phyloP scores from a whole-genome alignment of 2,797 vertebrate genomes.

The Sphaeramia orbicularis region DNA sequence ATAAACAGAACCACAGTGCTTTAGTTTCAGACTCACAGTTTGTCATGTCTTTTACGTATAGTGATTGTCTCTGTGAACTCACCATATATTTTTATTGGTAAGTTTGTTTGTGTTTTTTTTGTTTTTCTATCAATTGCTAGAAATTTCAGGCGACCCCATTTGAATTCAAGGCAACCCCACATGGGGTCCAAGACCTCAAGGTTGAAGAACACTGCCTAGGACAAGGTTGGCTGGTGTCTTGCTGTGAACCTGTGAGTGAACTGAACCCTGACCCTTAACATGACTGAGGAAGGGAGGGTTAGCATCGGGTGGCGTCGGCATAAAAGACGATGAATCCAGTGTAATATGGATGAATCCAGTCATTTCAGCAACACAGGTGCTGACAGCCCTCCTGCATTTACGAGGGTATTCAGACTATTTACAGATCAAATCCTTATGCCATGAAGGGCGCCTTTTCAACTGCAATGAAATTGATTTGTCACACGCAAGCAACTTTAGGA shows the following conservation, averaged over 20 bases:
- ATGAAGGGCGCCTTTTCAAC: constrained; percentile 60
- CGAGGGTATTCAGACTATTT: constrained; percentile 57
- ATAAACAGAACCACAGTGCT: no score
- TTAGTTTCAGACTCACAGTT: no score
- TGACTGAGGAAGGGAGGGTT: neutral
- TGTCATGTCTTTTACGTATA: no score
- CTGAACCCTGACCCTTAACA: neutral
- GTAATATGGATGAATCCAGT: constrained; percentile 2
- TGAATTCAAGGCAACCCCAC: no score
- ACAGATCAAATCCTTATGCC: constrained; percentile 51
- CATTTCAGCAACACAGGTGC: constrained; percentile 32
- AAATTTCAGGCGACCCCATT: no score
- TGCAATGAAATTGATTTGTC: constrained; percentile 70
- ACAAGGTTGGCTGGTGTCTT: neutral
- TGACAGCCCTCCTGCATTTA: constrained; percentile 39
- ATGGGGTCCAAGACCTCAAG: no score
- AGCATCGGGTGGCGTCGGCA: no score
- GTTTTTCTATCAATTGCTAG: no score
- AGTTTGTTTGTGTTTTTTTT: no score
- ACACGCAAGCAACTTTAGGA: constrained; percentile 63
- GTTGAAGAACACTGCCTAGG: no score
- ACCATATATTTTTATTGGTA: no score
- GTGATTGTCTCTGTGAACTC: no score
- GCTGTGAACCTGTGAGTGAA: neutral
- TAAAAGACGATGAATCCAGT: neutral